Conservation (phyloP, 2,113 vertebrate species). For the Empidonax alnorum region DNA sequence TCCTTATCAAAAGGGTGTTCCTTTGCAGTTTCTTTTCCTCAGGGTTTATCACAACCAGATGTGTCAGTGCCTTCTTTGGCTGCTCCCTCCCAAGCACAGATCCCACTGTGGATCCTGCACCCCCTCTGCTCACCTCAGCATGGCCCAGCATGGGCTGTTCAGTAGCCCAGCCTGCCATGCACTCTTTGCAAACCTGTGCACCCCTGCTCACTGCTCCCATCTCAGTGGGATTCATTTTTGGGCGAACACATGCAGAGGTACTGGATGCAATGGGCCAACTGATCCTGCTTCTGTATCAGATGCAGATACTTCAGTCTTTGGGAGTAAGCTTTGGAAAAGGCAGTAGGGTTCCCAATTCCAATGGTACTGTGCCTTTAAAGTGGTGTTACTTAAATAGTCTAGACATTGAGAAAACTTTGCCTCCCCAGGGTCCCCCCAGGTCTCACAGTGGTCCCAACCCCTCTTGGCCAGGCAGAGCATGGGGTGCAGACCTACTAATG, state of each 20-base stretch:
- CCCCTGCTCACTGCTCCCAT: fast-evolving
- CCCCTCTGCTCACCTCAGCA: fast-evolving
- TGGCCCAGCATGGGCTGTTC: neutral
- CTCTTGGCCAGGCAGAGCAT: neutral
- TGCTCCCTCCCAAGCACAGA: neutral
- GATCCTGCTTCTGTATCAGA: fast-evolving
- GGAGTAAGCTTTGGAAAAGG: neutral
- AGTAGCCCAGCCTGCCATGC: neutral
- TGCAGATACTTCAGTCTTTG: neutral
- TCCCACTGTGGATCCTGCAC: neutral
- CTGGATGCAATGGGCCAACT: neutral
- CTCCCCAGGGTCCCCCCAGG: neutral
- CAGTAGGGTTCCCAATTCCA: fast-evolving
- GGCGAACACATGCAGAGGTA: neutral
- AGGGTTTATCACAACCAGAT: neutral
- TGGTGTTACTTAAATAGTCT: neutral
- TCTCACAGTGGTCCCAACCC: neutral
- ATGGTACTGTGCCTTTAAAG: fast-evolving
- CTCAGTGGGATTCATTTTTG: neutral
- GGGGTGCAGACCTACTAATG: neutral
- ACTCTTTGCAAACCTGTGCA: neutral
- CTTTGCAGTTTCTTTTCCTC: neutral
- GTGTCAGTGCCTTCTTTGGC: neutral
- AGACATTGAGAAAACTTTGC: neutral
- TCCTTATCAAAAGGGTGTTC: neutral